Base-by-base conservation (phyloP, 1,140 invertebrate species). In the Andricus grossulariae region DNA sequence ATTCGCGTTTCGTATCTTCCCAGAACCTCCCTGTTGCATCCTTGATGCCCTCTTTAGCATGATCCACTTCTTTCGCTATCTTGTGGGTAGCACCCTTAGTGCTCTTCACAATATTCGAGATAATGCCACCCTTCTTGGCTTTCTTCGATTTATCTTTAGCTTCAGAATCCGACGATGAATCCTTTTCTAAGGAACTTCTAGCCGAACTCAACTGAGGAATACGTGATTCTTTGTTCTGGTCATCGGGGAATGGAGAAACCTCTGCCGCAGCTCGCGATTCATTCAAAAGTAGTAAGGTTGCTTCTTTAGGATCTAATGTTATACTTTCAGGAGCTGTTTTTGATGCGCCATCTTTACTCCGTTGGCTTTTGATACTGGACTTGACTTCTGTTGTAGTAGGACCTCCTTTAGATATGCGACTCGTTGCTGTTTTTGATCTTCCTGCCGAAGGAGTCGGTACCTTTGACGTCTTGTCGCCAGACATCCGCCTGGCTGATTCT, bases 51-150 rank as follows among this genome's bases (percentile, higher is more conserved):
- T 84, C 86, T 4, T 84, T 83, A 16, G 87, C 86, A n/a, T 86
- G 85, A 70, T 86, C 80, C 13, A 90, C 86, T 73, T 88, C 87
- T 76, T 91, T 87, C 12, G 85, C 86, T 74, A 92, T 89, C 86
- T 92, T 92, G 77, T 92, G 92, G 10, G 90, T 87, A 25, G 89
- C 88, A 76, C 83, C 87, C 82, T 86, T 88, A 7, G 90, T 85
- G 71, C 84, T 82, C 39, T 86, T 86, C 0, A 85, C 82, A 49
- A 88, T 84, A 60, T 71, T 86, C 4, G 86, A 85, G 49, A 87
- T 60, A 10, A 88, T 82, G 32, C 83, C 81, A 21, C 80, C 71
- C 76, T 83, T 86, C 25, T 88, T 87, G 0, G 81, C 76, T 83
- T 84, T 88, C 16, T 86, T 86, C 0, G 39, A 50, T 75, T 80